A percentile compares a stretch with the other conserved stretches of the same genome.
Conservation (phyloP, 2,113 vertebrate species). For the Colaptes auratus region DNA sequence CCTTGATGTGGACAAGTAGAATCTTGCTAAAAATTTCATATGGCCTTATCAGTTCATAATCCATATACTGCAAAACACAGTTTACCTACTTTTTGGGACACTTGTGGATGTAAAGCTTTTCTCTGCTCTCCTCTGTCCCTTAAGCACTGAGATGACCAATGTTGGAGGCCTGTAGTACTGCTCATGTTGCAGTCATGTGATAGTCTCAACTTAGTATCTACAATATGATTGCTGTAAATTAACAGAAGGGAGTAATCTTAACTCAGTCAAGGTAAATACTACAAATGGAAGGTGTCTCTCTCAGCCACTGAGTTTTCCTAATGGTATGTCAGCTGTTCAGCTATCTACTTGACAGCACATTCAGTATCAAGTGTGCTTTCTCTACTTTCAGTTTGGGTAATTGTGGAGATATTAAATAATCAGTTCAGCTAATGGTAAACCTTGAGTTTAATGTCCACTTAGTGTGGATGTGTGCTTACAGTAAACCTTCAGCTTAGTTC, state of each 20-base stretch:
- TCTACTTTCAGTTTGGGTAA: neutral
- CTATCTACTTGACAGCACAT: neutral
- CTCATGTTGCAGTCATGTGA: neutral
- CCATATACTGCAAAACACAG: neutral
- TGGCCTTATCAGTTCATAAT: neutral
- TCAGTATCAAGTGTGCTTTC: neutral
- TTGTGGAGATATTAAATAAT: neutral
- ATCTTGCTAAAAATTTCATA: neutral
- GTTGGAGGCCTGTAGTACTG: neutral
- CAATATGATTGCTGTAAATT: rapidly evolving
- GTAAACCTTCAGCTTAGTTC: too few relatives aligned
- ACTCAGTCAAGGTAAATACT: neutral
- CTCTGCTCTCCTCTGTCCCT: rapidly evolving
- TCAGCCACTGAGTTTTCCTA: neutral
- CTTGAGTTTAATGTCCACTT: neutral
- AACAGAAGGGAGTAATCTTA: neutral
- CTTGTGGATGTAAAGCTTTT: neutral
- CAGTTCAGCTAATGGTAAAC: neutral
- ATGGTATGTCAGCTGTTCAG: neutral
- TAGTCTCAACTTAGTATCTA: neutral
- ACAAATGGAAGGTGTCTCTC: neutral
- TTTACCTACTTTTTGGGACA: neutral
- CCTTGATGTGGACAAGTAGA: neutral
- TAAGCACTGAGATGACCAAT: neutral
- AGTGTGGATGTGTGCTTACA: neutral